Conservation (phyloP, 2,113 vertebrate species). For the Bambusicola thoracicus region DNA sequence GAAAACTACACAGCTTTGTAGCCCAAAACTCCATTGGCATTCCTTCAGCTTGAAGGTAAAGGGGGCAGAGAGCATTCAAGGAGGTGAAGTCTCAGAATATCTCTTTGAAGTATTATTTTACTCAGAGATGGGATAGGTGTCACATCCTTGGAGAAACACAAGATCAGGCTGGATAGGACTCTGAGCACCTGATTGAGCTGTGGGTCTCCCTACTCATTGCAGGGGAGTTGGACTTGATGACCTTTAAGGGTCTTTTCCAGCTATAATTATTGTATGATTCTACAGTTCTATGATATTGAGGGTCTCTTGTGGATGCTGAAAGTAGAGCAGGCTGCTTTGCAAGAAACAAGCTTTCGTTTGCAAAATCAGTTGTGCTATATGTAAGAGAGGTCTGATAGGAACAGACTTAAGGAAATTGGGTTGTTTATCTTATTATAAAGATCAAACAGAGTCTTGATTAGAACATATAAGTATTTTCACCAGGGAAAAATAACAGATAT, state of each 20-base stretch:
- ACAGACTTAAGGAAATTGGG: conserved; percentile 7
- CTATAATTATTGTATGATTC: too few species aligned
- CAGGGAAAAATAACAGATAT: neutral
- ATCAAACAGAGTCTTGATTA: conserved; percentile 46
- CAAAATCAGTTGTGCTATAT: neutral
- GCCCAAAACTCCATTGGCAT: accelerated
- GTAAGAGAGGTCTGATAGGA: neutral
- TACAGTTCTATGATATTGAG: neutral
- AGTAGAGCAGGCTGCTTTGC: neutral
- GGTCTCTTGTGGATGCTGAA: neutral
- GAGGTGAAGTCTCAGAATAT: neutral
- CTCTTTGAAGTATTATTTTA: neutral
- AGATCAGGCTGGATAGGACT: too few species aligned
- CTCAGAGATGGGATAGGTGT: too few species aligned
- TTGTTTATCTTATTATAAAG: conserved; percentile 45
- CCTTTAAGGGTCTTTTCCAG: too few species aligned
- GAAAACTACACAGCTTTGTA: neutral
- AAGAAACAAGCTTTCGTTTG: neutral
- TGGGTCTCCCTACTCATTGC: too few species aligned
- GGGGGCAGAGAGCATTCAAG: neutral
- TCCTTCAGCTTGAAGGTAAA: neutral
- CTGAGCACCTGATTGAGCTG: too few species aligned
- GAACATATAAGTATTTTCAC: conserved; percentile 18
- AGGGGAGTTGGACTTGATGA: too few species aligned
- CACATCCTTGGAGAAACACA: too few species aligned